Evolutionary conservation across 2,888 invertebrate species (phyloP).

Genomic region (Callimorpha dominula): DNA sequence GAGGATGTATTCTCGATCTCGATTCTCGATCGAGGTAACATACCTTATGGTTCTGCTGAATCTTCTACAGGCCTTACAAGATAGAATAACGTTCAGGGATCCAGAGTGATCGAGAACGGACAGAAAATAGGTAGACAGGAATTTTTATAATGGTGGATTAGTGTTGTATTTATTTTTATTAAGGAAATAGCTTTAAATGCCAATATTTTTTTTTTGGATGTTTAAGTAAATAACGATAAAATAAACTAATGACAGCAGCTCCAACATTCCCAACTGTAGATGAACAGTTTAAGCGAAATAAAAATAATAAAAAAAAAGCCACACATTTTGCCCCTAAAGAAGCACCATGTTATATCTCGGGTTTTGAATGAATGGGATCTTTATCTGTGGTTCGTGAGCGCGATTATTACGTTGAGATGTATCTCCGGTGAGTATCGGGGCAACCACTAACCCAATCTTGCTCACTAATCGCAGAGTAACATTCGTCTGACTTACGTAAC

Average conservation of each 20-base stretch:
- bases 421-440: conserved; percentile 1
- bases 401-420: conserved; percentile 15
- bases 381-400: conserved; percentile 10
- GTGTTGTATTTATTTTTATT: not conserved
- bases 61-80: not conserved
- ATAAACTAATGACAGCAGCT: not conserved
- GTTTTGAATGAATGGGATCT: conserved; percentile 14
- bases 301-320: no score
- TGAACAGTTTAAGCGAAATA: no score
- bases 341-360: not conserved
- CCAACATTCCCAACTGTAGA: no score
- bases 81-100: not conserved
- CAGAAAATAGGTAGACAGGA: not conserved
- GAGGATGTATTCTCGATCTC: not conserved
- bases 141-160: not conserved
- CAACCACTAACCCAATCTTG: conserved; percentile 21
- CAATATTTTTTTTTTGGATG: not conserved
- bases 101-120: no score
- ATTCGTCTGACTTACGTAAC: conserved; percentile 27
- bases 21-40: not conserved
- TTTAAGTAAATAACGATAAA: not conserved
- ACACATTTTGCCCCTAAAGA: no score
- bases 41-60: not conserved
- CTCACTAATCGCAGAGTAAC: conserved; percentile 31
- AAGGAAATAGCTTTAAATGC: not conserved